Evolutionary conservation across 2,888 invertebrate species (phyloP).

Genomic region (Heliconius hortense): DNA sequence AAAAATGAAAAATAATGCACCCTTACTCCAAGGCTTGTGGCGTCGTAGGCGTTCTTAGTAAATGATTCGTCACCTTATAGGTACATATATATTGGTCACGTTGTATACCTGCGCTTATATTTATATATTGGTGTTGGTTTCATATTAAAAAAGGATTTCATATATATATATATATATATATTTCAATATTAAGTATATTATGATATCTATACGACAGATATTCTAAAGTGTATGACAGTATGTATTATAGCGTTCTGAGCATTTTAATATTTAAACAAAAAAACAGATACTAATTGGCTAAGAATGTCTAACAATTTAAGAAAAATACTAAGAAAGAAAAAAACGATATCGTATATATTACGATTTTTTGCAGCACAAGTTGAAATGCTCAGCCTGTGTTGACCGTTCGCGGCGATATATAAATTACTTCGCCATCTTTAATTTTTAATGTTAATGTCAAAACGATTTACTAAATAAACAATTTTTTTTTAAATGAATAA

Average conservation of each 20-base stretch:
- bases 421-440: neutral
- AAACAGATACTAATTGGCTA: constrained; percentile 2
- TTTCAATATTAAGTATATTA: constrained; percentile 14
- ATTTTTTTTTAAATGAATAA: neutral
- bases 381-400: constrained; percentile 22
- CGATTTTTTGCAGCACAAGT: neutral
- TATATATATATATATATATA: constrained; percentile 7
- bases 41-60: constrained; percentile 66
- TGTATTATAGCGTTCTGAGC: constrained; percentile 39
- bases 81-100: constrained; percentile 38
- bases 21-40: constrained; percentile 75
- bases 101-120: constrained; percentile 47
- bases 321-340: neutral
- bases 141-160: constrained; percentile 27
- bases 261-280: constrained; percentile 41
- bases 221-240: constrained; percentile 17
- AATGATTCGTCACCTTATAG: constrained; percentile 35
- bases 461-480: too few relatives aligned
- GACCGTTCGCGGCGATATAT: constrained; percentile 23
- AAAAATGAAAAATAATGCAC: constrained; percentile 68
- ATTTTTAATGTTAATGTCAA: neutral
- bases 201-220: constrained; percentile 16
- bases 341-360: neutral
- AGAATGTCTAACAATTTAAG: neutral
- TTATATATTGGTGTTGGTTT: constrained; percentile 44